Conservation (phyloP, 2,113 vertebrate species). For the Callospermophilus lateralis region DNA sequence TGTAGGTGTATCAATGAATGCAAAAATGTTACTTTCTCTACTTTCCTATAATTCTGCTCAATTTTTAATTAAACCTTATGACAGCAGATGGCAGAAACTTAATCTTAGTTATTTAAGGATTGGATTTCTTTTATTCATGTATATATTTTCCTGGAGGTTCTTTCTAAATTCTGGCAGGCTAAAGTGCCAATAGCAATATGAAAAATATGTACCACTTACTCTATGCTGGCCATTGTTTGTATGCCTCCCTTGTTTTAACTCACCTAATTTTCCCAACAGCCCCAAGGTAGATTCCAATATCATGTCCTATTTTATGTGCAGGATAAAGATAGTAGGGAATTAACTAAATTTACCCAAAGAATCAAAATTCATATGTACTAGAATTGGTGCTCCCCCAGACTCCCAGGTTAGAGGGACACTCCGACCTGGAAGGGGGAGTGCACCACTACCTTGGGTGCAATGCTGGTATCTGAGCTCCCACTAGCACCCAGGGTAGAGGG, state of each 20-base stretch:
- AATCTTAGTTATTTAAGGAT: slow-evolving; percentile 33
- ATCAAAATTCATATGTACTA: neutral
- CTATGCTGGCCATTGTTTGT: neutral
- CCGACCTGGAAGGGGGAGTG: too few relatives aligned
- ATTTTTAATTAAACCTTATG: slow-evolving; percentile 38
- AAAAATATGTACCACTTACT: slow-evolving; percentile 33
- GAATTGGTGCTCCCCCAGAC: neutral
- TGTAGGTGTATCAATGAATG: neutral
- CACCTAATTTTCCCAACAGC: neutral
- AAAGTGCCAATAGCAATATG: neutral
- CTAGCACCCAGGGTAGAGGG: too few relatives aligned
- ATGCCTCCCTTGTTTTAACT: neutral
- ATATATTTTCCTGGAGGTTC: slow-evolving; percentile 39
- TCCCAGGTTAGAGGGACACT: too few relatives aligned
- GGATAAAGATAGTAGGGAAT: neutral
- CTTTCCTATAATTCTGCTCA: slow-evolving; percentile 20
- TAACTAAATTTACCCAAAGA: neutral
- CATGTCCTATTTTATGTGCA: neutral
- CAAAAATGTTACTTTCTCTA: slow-evolving; percentile 14
- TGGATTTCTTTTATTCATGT: neutral
- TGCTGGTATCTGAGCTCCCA: too few relatives aligned
- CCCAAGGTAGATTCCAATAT: neutral
- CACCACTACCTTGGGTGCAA: too few relatives aligned
- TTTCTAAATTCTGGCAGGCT: slow-evolving; percentile 11
- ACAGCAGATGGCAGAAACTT: slow-evolving; percentile 15